phyloP scores from a whole-genome alignment of 2,113 vertebrate species.

The Albula goreensis region DNA sequence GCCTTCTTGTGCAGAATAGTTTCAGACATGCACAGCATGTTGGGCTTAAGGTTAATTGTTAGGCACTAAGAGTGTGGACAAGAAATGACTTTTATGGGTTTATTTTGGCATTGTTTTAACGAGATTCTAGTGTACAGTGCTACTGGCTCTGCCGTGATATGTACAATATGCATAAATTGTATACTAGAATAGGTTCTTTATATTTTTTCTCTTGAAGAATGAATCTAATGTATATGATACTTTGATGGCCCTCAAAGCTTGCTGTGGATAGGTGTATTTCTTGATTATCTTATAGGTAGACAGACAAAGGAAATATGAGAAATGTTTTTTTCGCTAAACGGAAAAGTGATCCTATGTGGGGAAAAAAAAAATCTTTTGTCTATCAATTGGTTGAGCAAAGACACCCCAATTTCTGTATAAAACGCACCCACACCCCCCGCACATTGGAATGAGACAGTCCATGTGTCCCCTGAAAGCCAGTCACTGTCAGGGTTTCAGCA shows the following conservation, averaged over 20 bases:
- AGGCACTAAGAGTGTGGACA: neutral
- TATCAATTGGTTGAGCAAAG: too few species aligned
- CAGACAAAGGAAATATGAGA: neutral
- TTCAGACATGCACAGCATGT: neutral
- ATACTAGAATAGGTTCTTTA: too few species aligned
- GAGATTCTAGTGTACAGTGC: neutral
- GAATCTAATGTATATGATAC: neutral
- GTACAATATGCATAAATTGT: too few species aligned
- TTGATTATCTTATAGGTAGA: neutral
- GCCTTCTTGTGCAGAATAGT: neutral
- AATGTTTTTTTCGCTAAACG: too few species aligned
- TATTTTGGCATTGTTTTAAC: neutral
- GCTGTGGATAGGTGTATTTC: neutral
- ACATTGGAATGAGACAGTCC: neutral
- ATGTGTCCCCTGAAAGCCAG: neutral
- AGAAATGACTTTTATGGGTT: neutral
- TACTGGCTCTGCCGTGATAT: neutral
- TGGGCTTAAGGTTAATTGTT: neutral
- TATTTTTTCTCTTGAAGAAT: neutral
- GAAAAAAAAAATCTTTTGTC: too few species aligned
- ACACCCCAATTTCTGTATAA: too few species aligned
- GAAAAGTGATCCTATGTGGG: too few species aligned
- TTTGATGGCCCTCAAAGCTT: neutral
- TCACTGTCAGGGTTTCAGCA: neutral
- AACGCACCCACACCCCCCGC: too few species aligned